Conservation (phyloP, 2,888 invertebrate genomes). For the Amiota mariae region DNA sequence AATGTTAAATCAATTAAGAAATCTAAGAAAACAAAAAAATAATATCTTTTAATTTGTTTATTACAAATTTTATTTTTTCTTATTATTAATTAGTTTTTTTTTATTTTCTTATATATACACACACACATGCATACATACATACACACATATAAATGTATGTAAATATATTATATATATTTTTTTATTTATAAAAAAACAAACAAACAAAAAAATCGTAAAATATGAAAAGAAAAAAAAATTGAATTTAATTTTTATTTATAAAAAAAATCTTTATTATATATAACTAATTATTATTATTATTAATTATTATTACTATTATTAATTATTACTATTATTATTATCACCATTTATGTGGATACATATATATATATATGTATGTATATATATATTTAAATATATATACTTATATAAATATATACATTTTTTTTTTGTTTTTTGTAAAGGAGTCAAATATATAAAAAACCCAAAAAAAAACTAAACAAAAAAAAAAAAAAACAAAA, state of each 20-base stretch:
- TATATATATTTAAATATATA: no score
- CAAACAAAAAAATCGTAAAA: slow-evolving; percentile 27
- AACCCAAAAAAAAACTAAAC: not conserved
- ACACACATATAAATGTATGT: not conserved
- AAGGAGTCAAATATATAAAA: no score
- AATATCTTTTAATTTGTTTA: slow-evolving; percentile 34
- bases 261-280: no score
- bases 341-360: no score
- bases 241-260: not conserved
- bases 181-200: slow-evolving; percentile 26
- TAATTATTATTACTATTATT: no score
- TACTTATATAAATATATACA: no score
- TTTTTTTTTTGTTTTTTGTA: no score
- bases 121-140: not conserved
- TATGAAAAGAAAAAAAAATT: slow-evolving; percentile 24
- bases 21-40: slow-evolving; percentile 18
- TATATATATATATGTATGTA: no score
- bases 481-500: slow-evolving; percentile 33
- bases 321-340: no score
- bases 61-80: slow-evolving; percentile 33
- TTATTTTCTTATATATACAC: not conserved
- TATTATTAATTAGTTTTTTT: no score
- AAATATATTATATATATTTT: not conserved
- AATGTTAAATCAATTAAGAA: slow-evolving; percentile 23
- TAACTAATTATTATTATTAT: no score